Conservation (phyloP, 2,888 invertebrate species). For the Cataglyphis altisquamis region DNA sequence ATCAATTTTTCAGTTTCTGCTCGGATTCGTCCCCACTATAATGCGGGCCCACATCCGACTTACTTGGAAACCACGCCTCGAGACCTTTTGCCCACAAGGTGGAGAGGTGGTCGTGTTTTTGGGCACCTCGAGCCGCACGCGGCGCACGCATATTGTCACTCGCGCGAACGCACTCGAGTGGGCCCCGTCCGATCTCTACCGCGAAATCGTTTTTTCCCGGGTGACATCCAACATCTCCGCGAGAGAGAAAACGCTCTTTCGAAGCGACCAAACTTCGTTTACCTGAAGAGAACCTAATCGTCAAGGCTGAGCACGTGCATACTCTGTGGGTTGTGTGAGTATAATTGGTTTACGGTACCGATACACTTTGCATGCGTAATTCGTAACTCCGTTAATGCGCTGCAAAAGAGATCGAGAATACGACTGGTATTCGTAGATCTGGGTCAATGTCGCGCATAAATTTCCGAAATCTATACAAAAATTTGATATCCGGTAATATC, state of each 20-base stretch:
- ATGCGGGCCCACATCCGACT: conserved; percentile 31
- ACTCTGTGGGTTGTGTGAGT: conserved; percentile 61
- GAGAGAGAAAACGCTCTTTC: not conserved
- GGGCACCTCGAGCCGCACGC: conserved; percentile 60
- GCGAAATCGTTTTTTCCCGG: conserved; percentile 39
- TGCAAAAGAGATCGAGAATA: not conserved
- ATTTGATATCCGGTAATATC: not conserved
- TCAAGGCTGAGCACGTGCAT: conserved; percentile 64
- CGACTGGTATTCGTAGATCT: not conserved
- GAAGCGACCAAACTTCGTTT: conserved; percentile 61
- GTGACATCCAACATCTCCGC: conserved; percentile 18
- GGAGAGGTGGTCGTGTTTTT: conserved; percentile 71
- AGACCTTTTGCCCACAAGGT: conserved; percentile 51
- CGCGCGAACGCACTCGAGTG: conserved; percentile 74
- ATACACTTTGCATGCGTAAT: conserved; percentile 46
- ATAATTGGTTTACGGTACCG: conserved; percentile 59
- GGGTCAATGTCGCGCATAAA: not conserved
- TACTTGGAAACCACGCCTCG: conserved; percentile 65
- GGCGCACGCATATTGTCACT: conserved; percentile 68
- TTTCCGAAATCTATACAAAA: not conserved
- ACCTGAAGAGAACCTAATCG: conserved; percentile 59
- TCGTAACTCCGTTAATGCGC: not conserved
- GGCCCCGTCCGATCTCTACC: conserved; percentile 60
- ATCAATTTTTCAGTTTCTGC: conserved; percentile 40
- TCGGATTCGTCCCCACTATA: conserved; percentile 31